These are phyloP conservation scores for Upupa epops DNA, from an alignment of 2,113 vertebrate species.

Conservation along the genomic window DNA sequence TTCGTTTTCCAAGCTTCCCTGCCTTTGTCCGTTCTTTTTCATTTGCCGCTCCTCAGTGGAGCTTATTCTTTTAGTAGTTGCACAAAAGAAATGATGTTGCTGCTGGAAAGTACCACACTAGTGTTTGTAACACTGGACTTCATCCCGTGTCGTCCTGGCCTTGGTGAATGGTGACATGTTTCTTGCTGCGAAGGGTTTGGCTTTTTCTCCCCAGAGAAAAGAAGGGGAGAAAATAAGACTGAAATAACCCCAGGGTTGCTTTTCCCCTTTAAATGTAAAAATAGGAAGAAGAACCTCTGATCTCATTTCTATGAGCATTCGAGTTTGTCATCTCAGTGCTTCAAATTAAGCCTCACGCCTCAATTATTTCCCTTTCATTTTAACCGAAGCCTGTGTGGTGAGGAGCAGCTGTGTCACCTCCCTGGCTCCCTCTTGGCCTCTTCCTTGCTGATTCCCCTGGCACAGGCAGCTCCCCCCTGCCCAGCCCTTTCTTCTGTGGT, in stretches of 20 bases:
- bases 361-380: conserved; percentile 32
- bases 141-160: background rate
- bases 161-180: background rate
- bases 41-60: background rate
- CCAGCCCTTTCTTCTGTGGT: background rate
- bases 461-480: background rate
- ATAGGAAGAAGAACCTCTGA: conserved; percentile 7
- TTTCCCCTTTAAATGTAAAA: conserved; percentile 11
- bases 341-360: conserved; percentile 22
- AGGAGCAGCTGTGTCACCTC: conserved; percentile 14
- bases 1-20: background rate
- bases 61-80: background rate
- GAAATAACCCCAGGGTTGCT: background rate
- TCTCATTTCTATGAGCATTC: background rate
- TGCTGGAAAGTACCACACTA: background rate
- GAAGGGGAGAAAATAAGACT: no score
- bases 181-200: background rate
- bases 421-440: background rate
- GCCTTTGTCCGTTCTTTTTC: background rate
- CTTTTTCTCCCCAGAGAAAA: background rate
- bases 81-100: background rate
- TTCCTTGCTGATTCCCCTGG: background rate
- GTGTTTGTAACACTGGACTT: background rate
- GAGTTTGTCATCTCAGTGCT: conserved; percentile 21
- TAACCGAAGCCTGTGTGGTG: background rate